phyloP scores from a whole-genome alignment of 2,113 vertebrate genomes.

The Dipodomys stephensi region DNA sequence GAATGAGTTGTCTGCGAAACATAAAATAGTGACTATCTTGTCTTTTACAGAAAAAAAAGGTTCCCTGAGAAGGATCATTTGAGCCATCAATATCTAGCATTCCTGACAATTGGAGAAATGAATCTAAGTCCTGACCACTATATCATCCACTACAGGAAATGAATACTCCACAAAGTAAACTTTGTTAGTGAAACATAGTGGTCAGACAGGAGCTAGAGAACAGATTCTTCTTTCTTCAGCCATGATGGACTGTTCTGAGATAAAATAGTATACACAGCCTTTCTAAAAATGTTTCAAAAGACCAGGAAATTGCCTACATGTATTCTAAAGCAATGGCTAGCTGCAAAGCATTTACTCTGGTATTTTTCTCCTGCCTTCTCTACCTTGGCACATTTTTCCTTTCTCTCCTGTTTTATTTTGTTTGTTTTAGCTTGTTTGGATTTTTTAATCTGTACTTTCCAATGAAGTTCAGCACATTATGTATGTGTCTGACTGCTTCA shows the following conservation, averaged over 20 bases:
- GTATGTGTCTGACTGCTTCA: conserved; percentile 26
- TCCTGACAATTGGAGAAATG: not conserved
- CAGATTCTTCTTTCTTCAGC: not conserved
- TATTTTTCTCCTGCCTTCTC: not conserved
- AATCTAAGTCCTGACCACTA: not conserved
- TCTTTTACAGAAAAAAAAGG: not conserved
- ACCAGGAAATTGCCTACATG: not conserved
- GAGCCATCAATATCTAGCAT: not conserved
- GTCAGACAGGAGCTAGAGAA: not conserved
- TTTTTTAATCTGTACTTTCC: not conserved
- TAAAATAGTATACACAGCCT: not conserved
- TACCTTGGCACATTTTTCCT: not conserved
- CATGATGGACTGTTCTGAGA: conserved; percentile 12
- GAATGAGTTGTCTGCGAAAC: not conserved
- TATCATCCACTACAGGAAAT: not conserved
- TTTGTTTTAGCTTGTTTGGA: not conserved
- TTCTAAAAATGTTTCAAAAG: conserved; percentile 43
- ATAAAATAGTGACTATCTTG: not conserved
- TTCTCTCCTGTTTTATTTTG: not conserved
- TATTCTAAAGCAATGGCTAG: not conserved
- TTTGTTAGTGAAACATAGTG: not conserved
- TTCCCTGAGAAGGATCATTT: not conserved
- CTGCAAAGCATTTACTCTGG: not conserved
- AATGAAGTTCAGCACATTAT: not conserved
- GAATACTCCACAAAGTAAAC: not conserved